Conservation (phyloP, 1,140 invertebrate genomes). For the Cyclina sinensis region DNA sequence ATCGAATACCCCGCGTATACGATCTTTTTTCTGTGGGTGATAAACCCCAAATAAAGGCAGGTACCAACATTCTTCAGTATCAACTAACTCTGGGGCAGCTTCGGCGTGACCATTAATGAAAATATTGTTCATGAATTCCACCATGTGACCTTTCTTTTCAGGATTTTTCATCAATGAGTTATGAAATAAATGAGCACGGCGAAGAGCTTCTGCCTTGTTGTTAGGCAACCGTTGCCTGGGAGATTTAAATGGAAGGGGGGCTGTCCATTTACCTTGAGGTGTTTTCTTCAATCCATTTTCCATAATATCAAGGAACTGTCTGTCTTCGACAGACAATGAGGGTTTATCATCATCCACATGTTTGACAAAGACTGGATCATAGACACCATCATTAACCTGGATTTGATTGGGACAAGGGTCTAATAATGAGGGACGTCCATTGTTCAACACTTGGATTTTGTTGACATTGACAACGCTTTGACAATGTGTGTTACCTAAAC, state of each 20-base stretch:
- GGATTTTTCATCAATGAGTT: background rate
- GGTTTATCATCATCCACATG: conserved; percentile 16
- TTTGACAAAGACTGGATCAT: no score
- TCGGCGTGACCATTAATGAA: background rate
- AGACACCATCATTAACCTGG: no score
- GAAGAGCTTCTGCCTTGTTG: background rate
- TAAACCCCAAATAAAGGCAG: background rate
- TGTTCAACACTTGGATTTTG: conserved; percentile 38
- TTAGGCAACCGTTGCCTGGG: background rate
- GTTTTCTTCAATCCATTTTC: background rate
- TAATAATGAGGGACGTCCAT: conserved; percentile 25
- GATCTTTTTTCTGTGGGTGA: background rate
- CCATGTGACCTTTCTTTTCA: background rate
- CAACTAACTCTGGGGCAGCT: background rate
- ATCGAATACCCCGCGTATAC: background rate
- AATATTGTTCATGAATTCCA: background rate
- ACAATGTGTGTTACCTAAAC: conserved; percentile 48
- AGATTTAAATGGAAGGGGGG: background rate
- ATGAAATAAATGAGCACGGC: background rate
- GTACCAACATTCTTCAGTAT: conserved; percentile 8
- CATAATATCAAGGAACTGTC: conserved; percentile 48
- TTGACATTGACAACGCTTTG: conserved; percentile 34
- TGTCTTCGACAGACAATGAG: conserved; percentile 9
- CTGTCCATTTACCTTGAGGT: background rate
- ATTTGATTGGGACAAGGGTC: background rate